These are phyloP conservation scores for Hylia prasina DNA, from an alignment of 2,113 vertebrate genomes.

Conservation along the genomic window DNA sequence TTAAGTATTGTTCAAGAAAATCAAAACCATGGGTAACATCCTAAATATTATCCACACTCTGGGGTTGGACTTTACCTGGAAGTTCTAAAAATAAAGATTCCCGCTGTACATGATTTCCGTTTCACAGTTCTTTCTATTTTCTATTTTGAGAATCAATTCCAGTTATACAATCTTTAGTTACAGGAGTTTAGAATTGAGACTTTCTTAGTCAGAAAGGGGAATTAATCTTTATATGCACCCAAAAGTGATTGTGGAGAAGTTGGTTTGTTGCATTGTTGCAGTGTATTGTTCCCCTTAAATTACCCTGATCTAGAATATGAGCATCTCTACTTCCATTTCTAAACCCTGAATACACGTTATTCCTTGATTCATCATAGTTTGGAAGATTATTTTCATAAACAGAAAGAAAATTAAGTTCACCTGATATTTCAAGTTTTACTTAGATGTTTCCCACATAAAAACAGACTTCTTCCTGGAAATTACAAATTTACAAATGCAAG, in stretches of 20 bases:
- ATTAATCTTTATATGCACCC: background rate
- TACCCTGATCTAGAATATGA: background rate
- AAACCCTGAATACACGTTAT: background rate
- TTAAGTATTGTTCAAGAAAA: background rate
- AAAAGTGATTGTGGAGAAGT: background rate
- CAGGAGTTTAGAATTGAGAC: background rate
- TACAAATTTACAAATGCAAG: background rate
- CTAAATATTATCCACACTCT: background rate
- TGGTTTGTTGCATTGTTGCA: background rate
- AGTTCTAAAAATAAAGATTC: background rate
- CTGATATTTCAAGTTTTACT: background rate
- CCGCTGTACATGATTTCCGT: fast-evolving
- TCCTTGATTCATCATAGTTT: background rate
- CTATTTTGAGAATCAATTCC: background rate
- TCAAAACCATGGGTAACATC: background rate
- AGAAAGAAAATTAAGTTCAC: background rate
- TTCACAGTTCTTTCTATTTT: background rate
- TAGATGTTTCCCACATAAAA: background rate
- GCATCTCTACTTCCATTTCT: background rate
- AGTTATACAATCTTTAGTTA: background rate
- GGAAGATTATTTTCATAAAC: background rate
- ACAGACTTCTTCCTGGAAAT: background rate
- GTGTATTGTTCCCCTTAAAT: background rate
- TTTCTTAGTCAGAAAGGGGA: background rate
- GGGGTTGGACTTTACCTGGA: background rate